phyloP scores from a whole-genome alignment of 1,140 invertebrate genomes.

The Bombus cullumanus region DNA sequence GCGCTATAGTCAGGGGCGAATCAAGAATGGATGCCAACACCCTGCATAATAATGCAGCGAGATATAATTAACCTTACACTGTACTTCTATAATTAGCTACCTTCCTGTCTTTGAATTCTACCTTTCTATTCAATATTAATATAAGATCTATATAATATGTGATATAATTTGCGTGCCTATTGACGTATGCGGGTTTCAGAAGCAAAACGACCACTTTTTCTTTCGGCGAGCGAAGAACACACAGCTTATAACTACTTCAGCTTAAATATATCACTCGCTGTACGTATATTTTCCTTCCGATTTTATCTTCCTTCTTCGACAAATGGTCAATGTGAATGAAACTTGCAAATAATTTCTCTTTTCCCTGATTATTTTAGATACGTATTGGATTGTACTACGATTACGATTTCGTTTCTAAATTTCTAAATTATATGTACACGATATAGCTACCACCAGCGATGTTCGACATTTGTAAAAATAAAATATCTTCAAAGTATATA shows the following conservation, averaged over 20 bases:
- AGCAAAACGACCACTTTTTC: not conserved
- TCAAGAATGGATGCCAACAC: conserved; percentile 40
- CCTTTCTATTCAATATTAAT: conserved; percentile 28
- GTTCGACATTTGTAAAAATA: not conserved
- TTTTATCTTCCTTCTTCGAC: not conserved
- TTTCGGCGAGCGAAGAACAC: too few relatives aligned
- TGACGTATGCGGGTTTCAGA: not conserved
- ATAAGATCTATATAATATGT: not conserved
- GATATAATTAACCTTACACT: conserved; percentile 49
- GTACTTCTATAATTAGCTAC: conserved; percentile 42
- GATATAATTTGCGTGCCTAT: not conserved
- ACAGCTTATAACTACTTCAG: not conserved
- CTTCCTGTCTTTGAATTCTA: conserved; percentile 23
- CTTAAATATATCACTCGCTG: not conserved
- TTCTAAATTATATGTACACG: too few relatives aligned
- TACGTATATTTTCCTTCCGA: not conserved
- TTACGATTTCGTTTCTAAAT: too few relatives aligned
- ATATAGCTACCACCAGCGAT: too few relatives aligned
- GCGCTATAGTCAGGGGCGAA: conserved; percentile 40
- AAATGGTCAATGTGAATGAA: not conserved
- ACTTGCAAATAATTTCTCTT: not conserved
- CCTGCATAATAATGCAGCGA: conserved; percentile 41
- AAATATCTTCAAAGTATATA: not conserved
- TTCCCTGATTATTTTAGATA: not conserved
- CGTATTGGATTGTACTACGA: not conserved